Base-by-base conservation (phyloP, 2,797 vertebrate species). In the Sebastes reedi region DNA sequence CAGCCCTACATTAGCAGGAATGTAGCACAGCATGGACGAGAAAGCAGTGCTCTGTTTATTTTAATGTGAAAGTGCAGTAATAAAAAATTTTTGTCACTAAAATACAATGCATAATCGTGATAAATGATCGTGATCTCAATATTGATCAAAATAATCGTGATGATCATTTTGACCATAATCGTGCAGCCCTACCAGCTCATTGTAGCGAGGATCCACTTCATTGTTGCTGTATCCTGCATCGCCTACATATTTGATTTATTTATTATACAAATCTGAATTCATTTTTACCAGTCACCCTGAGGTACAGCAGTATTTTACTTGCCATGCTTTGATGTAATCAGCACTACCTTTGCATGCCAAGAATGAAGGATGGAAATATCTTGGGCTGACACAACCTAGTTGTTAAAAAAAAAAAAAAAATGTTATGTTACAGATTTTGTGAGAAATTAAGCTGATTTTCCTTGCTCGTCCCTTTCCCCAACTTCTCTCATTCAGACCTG, bases 401-500 rank as follows among this genome's bases (percentile, higher is more conserved):
- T 75, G 58, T 85, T 72, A 6, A 36, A 73, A 80, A 75, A 55
- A 1, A 6, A 34, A 73, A 80, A 70, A 52, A 1, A 54, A 27
- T 46, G 6, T 67, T 67, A 14, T 32, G 36, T 32, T 67, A 11
- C 20, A 77, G 30, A 77, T 58, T 75, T n/a, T n/a, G 75, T 52
- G 22, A 75, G 20, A 74, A 65, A 74, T 77, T 54, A 75, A 69
- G 34, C 69, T 32, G 10, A 62, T 30, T 73, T 42, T 73, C 67
- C 74, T 59, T 39, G 30, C 67, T 68, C 59, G 1, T 39, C 34
- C 18, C 75, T 13, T 52, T 67, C 5, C 76, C 76, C 76, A 60
- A 69, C 74, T 73, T 85, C 71, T 68, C 67, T 74, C 61, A 62
- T 65, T 58, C 52, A 86, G 77, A 88, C 82, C 88, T 88, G 73